These are phyloP conservation scores for Macropis europaea DNA, from an alignment of 2,888 invertebrate species.

Conservation along the genomic window DNA sequence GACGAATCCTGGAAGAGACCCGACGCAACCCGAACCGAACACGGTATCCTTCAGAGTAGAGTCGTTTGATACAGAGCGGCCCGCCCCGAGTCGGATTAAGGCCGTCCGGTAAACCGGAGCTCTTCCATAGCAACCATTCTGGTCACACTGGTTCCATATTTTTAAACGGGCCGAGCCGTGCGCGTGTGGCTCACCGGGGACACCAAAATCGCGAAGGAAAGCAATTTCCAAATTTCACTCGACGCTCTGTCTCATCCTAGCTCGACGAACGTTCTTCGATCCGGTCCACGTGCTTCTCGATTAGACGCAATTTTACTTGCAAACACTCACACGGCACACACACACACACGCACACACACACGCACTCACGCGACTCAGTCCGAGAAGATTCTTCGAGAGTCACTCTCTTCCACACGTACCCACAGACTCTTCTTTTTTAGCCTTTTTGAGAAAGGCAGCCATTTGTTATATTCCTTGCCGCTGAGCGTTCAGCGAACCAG, in stretches of 20 bases:
- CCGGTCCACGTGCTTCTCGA: conserved; percentile 35
- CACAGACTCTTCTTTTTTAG: background rate
- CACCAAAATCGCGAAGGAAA: conserved; percentile 51
- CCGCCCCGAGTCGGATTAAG: conserved; percentile 74
- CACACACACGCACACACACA: background rate
- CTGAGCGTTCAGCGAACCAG: conserved; percentile 29
- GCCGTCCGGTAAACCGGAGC: conserved; percentile 76
- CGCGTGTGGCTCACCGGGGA: conserved; percentile 78
- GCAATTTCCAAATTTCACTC: conserved; percentile 25
- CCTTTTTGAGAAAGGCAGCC: conserved; percentile 55
- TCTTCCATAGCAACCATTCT: conserved; percentile 80
- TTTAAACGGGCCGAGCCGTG: conserved; percentile 76
- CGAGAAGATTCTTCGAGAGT: background rate
- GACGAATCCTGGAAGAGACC: conserved; percentile 4
- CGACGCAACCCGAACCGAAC: conserved; percentile 19
- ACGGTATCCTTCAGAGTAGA: conserved; percentile 34
- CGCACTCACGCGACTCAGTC: background rate
- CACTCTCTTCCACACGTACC: background rate
- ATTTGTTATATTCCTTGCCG: conserved; percentile 55
- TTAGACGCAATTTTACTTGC: background rate
- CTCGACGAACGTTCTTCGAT: conserved; percentile 22
- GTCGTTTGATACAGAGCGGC: conserved; percentile 49
- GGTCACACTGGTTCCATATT: conserved; percentile 80
- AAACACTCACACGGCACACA: background rate
- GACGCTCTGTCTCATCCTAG: conserved; percentile 11